Base-by-base conservation (phyloP, 1,140 invertebrate genomes). In the Caenorhabditis latens region DNA sequence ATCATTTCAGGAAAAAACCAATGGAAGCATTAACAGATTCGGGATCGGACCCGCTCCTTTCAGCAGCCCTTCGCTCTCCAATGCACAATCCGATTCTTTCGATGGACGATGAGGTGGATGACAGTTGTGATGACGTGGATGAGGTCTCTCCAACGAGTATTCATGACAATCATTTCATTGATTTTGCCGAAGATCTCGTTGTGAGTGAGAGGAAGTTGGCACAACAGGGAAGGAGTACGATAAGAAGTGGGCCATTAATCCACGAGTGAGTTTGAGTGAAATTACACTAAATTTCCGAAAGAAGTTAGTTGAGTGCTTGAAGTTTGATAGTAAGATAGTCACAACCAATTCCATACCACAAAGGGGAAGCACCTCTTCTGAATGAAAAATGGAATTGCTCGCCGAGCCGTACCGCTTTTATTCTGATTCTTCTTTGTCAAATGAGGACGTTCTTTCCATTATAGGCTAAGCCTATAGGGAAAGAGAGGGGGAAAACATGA, bases 1-100 rank as follows among this genome's bases (percentile, higher is more conserved):
- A 63, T 11, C 0, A 3, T 40, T 63, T 58, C 8, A 13, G 19
- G 11, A 2, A 11, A 32, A 9, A 24, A 24, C 21, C 5, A 24
- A 79, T 79, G 71, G 71, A 79, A 50, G 71, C 71, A 19, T n/a
- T 79, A 21, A 79, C 71, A 79, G 46, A 79, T 32, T 48, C 71
- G 71, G 71, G 71, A 13, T 79, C 71, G 16, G 87, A 88, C 58
- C 87, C 87, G 21, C 82, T 88, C n/a, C 87, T 88, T 75, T 84
- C 75, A 14, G 87, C 87, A 16, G 79, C 87, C 5, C 85, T 88
- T 21, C 65, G 50, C 46, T 61, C 65, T 48, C 75, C 86, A 42
- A 83, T 50, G 43, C 71, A 79, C 50, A n/a, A 79, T n/a, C 19
- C 13, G 14, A 86, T 55, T 55, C 53, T 86, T 19, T 48, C 63